A percentile compares a stretch with the other conserved stretches of the same genome.
Evolutionary conservation across 2,113 vertebrate genomes (phyloP).

Genomic region (Morphnarchus princeps): DNA sequence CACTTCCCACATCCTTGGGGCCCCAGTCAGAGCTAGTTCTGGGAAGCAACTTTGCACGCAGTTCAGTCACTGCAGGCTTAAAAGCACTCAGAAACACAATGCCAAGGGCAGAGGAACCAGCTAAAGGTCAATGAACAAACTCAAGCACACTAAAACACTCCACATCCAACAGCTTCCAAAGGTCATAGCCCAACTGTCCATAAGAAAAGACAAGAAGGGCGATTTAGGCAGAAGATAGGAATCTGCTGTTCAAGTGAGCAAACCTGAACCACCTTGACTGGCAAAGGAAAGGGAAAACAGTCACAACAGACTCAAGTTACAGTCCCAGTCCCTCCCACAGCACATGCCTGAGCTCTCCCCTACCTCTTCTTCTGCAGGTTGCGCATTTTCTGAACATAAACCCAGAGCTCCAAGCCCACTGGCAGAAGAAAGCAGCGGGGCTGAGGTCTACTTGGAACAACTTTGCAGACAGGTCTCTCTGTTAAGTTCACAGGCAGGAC

Average conservation of each 20-base stretch:
- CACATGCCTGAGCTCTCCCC: background rate
- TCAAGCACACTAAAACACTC: background rate
- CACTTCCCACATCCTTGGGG: background rate
- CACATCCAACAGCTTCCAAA: background rate
- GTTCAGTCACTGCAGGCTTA: background rate
- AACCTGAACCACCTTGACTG: background rate
- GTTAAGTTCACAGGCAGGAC: conserved; percentile 59
- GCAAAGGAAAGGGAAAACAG: background rate
- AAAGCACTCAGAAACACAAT: background rate
- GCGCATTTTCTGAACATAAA: conserved; percentile 72
- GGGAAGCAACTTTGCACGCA: background rate
- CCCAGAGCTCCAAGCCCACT: conserved; percentile 71
- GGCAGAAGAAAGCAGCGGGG: conserved; percentile 73
- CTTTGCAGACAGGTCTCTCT: conserved; percentile 76
- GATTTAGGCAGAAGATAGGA: background rate
- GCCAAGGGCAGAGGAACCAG: background rate
- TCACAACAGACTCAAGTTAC: background rate
- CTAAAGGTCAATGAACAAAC: background rate
- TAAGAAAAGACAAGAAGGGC: background rate
- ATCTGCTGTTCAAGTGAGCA: background rate
- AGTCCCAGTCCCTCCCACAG: background rate
- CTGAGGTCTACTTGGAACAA: conserved; percentile 72
- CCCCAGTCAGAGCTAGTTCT: background rate
- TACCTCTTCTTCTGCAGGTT: conserved; percentile 77
- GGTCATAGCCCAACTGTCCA: background rate